Evolutionary conservation across 2,113 vertebrate species (phyloP), one percentile per base, ranked within the genome.

Genomic region (Plecotus auritus): DNA sequence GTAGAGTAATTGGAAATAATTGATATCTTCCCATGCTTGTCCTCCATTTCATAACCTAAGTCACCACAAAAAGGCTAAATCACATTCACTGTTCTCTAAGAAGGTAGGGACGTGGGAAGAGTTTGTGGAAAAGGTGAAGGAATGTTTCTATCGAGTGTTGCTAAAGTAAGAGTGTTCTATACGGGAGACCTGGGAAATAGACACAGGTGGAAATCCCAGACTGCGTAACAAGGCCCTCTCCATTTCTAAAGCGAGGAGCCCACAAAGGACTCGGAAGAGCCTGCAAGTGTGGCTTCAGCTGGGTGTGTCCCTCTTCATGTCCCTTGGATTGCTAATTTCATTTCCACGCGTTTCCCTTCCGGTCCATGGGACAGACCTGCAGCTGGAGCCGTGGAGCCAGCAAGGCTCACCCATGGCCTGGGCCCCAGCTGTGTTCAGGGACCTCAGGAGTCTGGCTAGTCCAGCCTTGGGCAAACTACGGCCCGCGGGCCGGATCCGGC

Each of bases 141-240:
- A 51, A 74, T 22, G 28, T 86, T 76, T 74, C 59, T 92, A 16
- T 37, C 23, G 70, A 23, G n/a, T 30, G 23, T 35, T 45, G 49
- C 40, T 81, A 13, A 80, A 47, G 82, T 56, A 11, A 32, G 9
- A 18, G n/a, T 30, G 14, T 20, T 74, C 42, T 26, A 45, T 72
- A 4, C 1, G 22, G 67, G 82, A 45, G 47, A 28, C 13, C 42
- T 45, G 61, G 35, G 70, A 70, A n/a, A 32, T 45, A 35, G 3
- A n/a, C 20, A 2, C 5, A n/a, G 10, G 35, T 56, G 59, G 61
- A 51, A 59, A 59, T 17, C 9, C 12, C 51, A 40, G 76, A 37
- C 11, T 28, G 5, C 22, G 1, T 2, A 7, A 1, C 0, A 56
- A 61, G 28, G 35, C 28, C 23, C 3, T 64, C 22, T 74, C 10